These are phyloP conservation scores for Podarcis siculus DNA, from an alignment of 2,797 vertebrate species.

Conservation along the genomic window DNA sequence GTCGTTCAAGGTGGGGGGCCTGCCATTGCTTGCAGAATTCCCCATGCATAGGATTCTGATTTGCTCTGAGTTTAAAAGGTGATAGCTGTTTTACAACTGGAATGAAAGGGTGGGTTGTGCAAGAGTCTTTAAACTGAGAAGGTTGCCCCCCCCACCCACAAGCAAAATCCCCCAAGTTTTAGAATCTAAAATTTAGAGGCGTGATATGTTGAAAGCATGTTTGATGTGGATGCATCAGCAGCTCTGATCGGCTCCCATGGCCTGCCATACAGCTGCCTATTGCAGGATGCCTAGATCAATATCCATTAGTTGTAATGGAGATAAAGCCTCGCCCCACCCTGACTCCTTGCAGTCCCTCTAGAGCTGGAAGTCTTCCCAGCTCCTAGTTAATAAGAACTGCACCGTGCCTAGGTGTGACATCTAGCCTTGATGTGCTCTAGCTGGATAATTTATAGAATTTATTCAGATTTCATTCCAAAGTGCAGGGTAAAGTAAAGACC, in stretches of 20 bases:
- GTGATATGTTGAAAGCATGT: neutral
- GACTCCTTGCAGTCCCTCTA: slow-evolving; percentile 36
- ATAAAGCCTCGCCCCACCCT: neutral
- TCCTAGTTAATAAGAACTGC: slow-evolving; percentile 10
- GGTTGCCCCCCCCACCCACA: neutral
- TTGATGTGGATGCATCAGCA: neutral
- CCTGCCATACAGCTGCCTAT: rapidly evolving
- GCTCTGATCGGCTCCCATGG: neutral
- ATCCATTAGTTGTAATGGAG: slow-evolving; percentile 67
- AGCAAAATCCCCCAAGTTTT: neutral
- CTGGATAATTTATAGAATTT: neutral
- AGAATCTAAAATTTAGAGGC: neutral
- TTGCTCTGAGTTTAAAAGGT: neutral
- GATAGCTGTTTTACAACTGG: neutral
- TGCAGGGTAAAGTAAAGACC: neutral
- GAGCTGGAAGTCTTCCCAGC: slow-evolving; percentile 58
- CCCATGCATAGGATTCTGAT: neutral
- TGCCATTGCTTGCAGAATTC: neutral
- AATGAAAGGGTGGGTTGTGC: neutral
- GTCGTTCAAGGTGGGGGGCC: too few species aligned
- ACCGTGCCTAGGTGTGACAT: neutral
- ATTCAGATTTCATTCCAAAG: neutral
- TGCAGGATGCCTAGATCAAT: slow-evolving; percentile 63
- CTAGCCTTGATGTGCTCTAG: neutral
- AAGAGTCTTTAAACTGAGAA: neutral